Percentiles rank a stretch among this genome's conserved stretches.
Evolutionary conservation across 2,888 invertebrate genomes (phyloP).

Genomic region (Caenorhabditis drosophilae): DNA sequence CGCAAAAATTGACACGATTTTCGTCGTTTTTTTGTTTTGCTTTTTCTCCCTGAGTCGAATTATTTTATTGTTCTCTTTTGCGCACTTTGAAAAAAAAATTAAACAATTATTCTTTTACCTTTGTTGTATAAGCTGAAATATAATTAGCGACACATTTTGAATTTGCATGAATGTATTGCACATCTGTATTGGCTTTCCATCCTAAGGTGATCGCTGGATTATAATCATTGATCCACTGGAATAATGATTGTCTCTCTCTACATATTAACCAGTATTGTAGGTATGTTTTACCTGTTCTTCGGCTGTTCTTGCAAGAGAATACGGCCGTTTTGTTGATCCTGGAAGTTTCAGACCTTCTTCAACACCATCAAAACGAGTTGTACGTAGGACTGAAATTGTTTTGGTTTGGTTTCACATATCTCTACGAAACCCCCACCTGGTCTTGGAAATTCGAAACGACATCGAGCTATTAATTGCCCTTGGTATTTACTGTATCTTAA

Average conservation of each 20-base stretch:
- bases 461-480: neutral
- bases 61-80: too few species aligned
- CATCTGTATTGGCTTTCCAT: slow-evolving; percentile 22
- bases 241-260: too few species aligned
- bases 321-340: neutral
- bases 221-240: slow-evolving; percentile 12
- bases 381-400: too few species aligned
- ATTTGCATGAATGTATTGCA: slow-evolving; percentile 4
- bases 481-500: neutral
- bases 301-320: slow-evolving; percentile 2
- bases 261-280: too few species aligned
- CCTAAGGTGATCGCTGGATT: slow-evolving; percentile 1
- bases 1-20: too few species aligned
- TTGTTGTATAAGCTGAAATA: too few species aligned
- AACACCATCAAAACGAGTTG: too few species aligned
- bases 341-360: too few species aligned
- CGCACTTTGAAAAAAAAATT: neutral
- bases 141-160: too few species aligned
- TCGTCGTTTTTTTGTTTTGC: too few species aligned
- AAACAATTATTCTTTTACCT: neutral
- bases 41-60: too few species aligned
- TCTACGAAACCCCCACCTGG: neutral
- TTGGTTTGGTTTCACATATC: neutral
- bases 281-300: slow-evolving; percentile 2
- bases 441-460: slow-evolving; percentile 9